A percentile compares a stretch with the other conserved stretches of the same genome.
These are phyloP conservation scores for Nemotelus nigrinus DNA, from an alignment of 2,888 invertebrate species.

Conservation along the genomic window DNA sequence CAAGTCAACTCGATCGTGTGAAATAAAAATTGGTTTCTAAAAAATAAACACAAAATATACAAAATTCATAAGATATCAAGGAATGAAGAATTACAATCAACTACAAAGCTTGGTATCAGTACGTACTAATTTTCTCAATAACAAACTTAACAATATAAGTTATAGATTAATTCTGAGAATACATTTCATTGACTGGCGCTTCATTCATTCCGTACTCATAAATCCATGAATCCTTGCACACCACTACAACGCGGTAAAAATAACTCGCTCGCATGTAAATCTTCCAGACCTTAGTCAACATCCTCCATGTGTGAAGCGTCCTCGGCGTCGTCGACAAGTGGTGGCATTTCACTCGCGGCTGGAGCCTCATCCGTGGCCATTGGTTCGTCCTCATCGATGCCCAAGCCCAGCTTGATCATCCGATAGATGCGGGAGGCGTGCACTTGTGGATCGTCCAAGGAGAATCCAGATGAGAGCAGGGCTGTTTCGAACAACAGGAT, in stretches of 20 bases:
- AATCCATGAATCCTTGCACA: constrained; percentile 35
- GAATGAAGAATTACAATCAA: constrained; percentile 22
- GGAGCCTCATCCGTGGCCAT: constrained; percentile 76
- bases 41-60: constrained; percentile 16
- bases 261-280: background rate
- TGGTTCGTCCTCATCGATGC: constrained; percentile 95
- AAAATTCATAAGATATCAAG: constrained; percentile 32
- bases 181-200: background rate
- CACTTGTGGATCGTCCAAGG: constrained; percentile 92
- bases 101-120: background rate
- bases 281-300: constrained; percentile 82
- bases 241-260: constrained; percentile 45
- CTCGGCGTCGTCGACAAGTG: constrained; percentile 87
- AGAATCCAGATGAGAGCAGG: constrained; percentile 94
- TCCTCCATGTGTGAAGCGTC: constrained; percentile 99
- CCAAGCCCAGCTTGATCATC: constrained; percentile 98
- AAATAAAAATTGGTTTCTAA: constrained; percentile 5
- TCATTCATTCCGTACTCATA: background rate
- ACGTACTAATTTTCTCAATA: constrained; percentile 6
- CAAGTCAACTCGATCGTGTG: constrained; percentile 15
- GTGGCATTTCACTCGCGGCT: constrained; percentile 77
- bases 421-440: constrained; percentile 96
- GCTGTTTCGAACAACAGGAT: constrained; percentile 96
- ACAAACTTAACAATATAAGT: background rate
- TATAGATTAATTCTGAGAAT: background rate